Conservation (phyloP, 2,113 vertebrate species). For the Scalopus aquaticus region DNA sequence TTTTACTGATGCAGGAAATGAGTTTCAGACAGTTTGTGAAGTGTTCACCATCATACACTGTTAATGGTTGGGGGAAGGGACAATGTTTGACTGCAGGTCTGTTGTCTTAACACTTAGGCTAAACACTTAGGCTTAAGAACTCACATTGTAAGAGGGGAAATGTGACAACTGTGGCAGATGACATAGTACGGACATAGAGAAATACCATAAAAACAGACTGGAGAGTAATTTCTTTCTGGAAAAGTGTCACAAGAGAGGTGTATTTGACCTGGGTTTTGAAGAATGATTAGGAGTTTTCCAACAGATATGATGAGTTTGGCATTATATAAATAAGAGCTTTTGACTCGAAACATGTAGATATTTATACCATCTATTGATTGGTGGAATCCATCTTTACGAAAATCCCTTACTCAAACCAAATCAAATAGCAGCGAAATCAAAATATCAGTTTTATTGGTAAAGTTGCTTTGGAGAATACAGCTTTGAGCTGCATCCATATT, state of each 20-base stretch:
- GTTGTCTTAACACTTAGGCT: too few species aligned
- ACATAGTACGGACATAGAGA: not conserved
- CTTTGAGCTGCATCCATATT: not conserved
- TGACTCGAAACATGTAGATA: not conserved
- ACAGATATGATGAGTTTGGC: not conserved
- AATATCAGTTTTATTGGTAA: not conserved
- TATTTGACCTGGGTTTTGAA: not conserved
- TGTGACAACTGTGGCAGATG: not conserved
- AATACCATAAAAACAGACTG: not conserved
- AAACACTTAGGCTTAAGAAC: not conserved
- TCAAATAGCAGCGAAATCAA: not conserved
- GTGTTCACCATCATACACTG: not conserved
- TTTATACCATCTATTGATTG: not conserved
- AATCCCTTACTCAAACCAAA: not conserved
- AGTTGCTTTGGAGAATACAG: not conserved
- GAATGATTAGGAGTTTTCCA: not conserved
- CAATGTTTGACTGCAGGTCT: not conserved
- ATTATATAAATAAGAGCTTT: not conserved
- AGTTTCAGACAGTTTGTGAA: not conserved
- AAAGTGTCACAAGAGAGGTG: not conserved
- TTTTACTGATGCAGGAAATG: not conserved
- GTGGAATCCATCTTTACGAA: not conserved
- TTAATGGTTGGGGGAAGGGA: not conserved
- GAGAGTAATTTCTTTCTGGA: not conserved
- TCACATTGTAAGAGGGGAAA: not conserved